Percentiles rank a stretch among this genome's conserved stretches.
phyloP scores from a whole-genome alignment of 37 sponge, comb jelly and placozoan genomes.

The Tethya wilhelma region DNA sequence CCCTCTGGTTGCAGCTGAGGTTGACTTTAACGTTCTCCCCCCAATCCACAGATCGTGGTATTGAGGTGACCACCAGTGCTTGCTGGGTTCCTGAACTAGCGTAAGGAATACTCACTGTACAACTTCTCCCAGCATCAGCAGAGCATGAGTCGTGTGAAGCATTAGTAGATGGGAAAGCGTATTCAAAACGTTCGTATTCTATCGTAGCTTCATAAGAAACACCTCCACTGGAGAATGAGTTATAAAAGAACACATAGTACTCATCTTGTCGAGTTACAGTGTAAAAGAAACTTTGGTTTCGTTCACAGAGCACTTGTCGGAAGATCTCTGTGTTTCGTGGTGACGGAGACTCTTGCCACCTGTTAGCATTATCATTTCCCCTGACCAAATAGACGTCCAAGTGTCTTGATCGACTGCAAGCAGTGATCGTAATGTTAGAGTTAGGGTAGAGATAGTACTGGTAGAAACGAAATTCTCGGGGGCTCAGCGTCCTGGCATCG shows the following conservation, averaged over 20 bases:
- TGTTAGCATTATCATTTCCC: background rate
- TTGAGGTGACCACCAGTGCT: background rate
- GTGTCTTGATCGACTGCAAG: background rate
- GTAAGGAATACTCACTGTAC: background rate
- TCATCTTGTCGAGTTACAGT: background rate
- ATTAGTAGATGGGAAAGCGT: background rate
- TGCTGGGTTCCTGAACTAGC: background rate
- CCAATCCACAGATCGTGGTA: background rate
- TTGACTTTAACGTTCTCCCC: background rate
- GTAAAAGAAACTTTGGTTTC: background rate
- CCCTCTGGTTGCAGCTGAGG: background rate
- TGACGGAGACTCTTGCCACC: background rate
- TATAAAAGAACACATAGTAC: background rate
- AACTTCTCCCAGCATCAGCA: background rate
- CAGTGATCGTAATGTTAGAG: background rate
- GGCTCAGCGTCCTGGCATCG: background rate
- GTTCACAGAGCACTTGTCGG: background rate
- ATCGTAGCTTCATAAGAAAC: background rate
- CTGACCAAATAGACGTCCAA: background rate
- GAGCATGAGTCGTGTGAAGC: background rate
- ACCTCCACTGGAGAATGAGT: background rate
- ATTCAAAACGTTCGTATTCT: background rate
- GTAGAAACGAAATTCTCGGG: background rate
- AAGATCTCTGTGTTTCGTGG: background rate
- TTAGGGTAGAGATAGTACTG: background rate